Evolutionary conservation across 2,797 vertebrate species (phyloP).

Genomic region (Microchirus variegatus): DNA sequence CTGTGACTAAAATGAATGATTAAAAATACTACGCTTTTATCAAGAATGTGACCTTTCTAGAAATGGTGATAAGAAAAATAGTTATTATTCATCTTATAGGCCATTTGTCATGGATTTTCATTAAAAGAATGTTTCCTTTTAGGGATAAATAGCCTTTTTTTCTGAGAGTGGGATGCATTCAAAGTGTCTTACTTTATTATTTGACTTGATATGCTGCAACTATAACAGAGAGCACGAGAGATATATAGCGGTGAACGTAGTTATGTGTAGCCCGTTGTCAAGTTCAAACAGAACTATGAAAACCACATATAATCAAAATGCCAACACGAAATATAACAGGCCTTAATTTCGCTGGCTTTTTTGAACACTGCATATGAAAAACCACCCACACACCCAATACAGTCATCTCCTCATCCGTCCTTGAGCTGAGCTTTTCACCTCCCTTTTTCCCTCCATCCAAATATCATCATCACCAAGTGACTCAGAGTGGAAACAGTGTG

Average conservation of each 20-base stretch:
- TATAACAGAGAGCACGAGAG: not conserved
- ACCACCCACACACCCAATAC: conserved; percentile 27
- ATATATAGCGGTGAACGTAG: not conserved
- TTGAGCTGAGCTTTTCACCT: conserved; percentile 45
- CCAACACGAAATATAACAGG: conserved; percentile 12
- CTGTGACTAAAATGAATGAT: no score
- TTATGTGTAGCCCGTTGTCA: not conserved
- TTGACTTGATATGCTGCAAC: not conserved
- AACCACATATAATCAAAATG: conserved; percentile 16
- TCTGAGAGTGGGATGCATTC: no score
- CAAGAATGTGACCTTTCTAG: no score
- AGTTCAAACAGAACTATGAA: not conserved
- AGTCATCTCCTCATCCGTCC: conserved; percentile 47
- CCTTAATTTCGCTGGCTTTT: conserved; percentile 15
- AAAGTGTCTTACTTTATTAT: not conserved
- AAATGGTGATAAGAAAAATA: no score
- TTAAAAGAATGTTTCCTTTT: not conserved
- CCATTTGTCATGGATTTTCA: no score
- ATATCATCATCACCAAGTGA: conserved; percentile 47
- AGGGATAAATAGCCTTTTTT: not conserved
- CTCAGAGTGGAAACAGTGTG: conserved; percentile 63
- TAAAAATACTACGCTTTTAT: no score
- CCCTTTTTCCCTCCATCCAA: conserved; percentile 32
- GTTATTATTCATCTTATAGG: no score
- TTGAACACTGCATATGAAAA: conserved; percentile 31